These are phyloP conservation scores for Melanotaenia parkinsoni DNA, from an alignment of 2,797 vertebrate species.

Conservation along the genomic window DNA sequence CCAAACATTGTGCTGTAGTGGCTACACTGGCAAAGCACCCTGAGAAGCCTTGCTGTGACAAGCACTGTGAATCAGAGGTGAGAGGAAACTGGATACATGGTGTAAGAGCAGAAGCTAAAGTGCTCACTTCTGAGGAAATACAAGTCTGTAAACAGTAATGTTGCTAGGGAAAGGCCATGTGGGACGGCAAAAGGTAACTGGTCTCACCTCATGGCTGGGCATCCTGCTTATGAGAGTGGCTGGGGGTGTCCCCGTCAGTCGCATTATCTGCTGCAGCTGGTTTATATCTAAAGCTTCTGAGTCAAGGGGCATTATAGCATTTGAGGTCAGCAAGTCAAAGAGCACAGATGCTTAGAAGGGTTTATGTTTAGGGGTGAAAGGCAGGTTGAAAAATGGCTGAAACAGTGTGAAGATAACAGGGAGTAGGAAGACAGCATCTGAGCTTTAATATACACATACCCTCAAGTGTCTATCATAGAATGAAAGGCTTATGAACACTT, in stretches of 20 bases:
- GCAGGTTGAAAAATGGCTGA: conserved; percentile 1
- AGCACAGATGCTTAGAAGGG: conserved; percentile 29
- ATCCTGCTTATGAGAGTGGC: conserved; percentile 99
- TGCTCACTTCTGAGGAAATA: conserved; percentile 15
- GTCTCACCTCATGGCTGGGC: conserved; percentile 99
- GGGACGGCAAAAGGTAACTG: conserved; percentile 6
- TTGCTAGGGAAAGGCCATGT: not conserved
- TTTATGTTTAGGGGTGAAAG: conserved; percentile 4
- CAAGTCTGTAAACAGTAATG: conserved; percentile 17
- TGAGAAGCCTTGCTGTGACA: conserved; percentile 59
- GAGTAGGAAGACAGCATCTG: conserved; percentile 17
- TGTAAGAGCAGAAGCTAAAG: conserved; percentile 43
- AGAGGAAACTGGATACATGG: conserved; percentile 54
- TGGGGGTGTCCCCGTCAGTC: conserved; percentile 98
- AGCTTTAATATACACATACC: conserved; percentile 13
- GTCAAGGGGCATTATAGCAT: conserved; percentile 92
- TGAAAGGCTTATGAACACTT: not conserved
- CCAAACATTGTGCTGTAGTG: conserved; percentile 15
- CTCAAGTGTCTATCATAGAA: not conserved
- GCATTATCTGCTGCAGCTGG: conserved; percentile 99
- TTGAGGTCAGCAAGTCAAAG: conserved; percentile 46
- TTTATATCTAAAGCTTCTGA: conserved; percentile 95
- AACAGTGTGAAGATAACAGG: not conserved
- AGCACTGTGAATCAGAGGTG: conserved; percentile 60
- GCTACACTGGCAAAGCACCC: conserved; percentile 48